Conservation (phyloP, 1,140 invertebrate genomes). For the Ruditapes philippinarum region DNA sequence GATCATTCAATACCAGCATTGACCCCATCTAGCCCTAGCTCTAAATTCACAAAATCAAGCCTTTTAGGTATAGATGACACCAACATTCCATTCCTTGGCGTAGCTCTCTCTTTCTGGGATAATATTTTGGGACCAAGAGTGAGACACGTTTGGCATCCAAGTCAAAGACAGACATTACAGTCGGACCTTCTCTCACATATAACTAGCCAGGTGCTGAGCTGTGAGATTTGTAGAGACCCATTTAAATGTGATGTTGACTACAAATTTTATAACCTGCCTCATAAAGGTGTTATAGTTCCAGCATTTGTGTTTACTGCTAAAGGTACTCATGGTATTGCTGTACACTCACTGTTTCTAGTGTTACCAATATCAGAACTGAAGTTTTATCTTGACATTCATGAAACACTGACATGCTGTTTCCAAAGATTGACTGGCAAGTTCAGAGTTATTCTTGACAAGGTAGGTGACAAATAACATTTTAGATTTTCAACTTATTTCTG, state of each 20-base stretch:
- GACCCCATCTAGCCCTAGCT: conserved; percentile 79
- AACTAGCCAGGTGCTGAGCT: conserved; percentile 79
- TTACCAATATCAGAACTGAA: conserved; percentile 74
- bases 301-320: conserved; percentile 82
- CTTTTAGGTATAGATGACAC: conserved; percentile 70
- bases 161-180: conserved; percentile 55
- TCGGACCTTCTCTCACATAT: conserved; percentile 74
- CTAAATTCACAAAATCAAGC: conserved; percentile 71
- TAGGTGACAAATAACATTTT: no score
- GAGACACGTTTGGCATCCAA: conserved; percentile 79
- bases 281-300: conserved; percentile 77
- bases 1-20: neutral
- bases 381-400: conserved; percentile 75
- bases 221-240: conserved; percentile 81
- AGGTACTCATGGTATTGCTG: conserved; percentile 67
- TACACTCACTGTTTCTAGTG: conserved; percentile 78
- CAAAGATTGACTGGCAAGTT: conserved; percentile 52
- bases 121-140: conserved; percentile 83
- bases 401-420: conserved; percentile 65
- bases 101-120: conserved; percentile 81
- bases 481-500: no score
- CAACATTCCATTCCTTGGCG: conserved; percentile 69
- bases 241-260: conserved; percentile 75
- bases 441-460: conserved; percentile 61
- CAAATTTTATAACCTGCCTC: conserved; percentile 79